Evolutionary conservation across 2,888 invertebrate genomes (phyloP).

Genomic region (Drosophila multiciliata): DNA sequence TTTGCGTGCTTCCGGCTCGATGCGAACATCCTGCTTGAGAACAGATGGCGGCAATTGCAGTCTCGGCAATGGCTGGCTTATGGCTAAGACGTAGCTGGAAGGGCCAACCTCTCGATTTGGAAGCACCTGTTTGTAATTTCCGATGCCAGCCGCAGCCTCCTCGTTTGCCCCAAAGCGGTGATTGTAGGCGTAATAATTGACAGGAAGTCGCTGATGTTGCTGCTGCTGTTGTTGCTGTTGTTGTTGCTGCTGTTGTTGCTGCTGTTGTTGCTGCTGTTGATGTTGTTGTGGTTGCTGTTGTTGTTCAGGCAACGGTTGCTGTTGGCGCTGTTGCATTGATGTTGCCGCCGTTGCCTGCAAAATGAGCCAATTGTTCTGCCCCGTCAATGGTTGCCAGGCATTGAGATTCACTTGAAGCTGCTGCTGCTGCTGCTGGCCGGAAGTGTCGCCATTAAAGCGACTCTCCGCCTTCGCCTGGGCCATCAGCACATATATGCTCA

Average conservation of each 20-base stretch:
- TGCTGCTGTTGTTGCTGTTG: conserved; percentile 27
- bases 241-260: conserved; percentile 6
- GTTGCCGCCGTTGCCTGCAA: conserved; percentile 72
- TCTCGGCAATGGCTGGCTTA: conserved; percentile 57
- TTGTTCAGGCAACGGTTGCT: conserved; percentile 13
- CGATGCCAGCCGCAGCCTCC: conserved; percentile 36
- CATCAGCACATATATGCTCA: conserved; percentile 50
- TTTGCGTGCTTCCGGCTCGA: conserved; percentile 49
- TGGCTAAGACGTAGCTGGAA: conserved; percentile 65
- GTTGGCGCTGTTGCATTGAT: conserved; percentile 25
- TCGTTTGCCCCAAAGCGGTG: conserved; percentile 65
- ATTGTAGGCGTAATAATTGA: conserved; percentile 78
- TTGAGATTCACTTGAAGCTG: conserved; percentile 61
- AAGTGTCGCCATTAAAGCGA: conserved; percentile 59
- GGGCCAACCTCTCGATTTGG: conserved; percentile 40
- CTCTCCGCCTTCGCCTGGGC: conserved; percentile 32
- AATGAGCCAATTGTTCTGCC: conserved; percentile 76
- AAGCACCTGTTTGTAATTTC: conserved; percentile 76
- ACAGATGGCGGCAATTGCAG: conserved; percentile 44
- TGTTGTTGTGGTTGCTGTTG: conserved; percentile 20
- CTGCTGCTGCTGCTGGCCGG: conserved; percentile 38
- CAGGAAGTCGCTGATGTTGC: conserved; percentile 61
- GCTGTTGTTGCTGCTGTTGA: conserved; percentile 17
- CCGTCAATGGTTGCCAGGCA: conserved; percentile 71
- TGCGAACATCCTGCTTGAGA: conserved; percentile 22